Conservation (phyloP, 2,797 vertebrate species). For the Lemur catta region DNA sequence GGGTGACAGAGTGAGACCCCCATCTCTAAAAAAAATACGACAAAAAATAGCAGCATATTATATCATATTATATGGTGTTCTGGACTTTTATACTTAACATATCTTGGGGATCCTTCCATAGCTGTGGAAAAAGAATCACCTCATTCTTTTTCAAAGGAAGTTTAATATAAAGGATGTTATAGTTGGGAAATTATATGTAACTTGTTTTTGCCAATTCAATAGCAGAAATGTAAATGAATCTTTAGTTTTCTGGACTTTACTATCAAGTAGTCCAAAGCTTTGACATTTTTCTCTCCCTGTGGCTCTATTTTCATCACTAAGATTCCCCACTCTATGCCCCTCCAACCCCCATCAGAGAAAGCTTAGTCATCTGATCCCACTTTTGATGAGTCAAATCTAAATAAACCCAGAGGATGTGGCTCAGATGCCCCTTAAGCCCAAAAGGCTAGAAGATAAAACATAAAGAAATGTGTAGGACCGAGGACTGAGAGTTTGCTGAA, state of each 20-base stretch:
- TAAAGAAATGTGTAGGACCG: neutral
- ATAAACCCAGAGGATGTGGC: neutral
- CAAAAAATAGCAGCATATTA: neutral
- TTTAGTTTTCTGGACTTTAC: neutral
- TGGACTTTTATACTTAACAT: neutral
- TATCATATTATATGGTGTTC: neutral
- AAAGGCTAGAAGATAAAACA: neutral
- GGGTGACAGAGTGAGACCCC: neutral
- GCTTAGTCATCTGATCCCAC: neutral
- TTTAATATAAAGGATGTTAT: neutral
- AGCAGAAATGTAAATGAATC: neutral
- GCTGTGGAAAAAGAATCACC: neutral
- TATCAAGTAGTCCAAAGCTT: neutral
- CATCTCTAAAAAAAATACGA: neutral
- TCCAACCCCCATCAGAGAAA: neutral
- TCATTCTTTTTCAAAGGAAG: neutral
- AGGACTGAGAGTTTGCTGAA: neutral
- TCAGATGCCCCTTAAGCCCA: neutral
- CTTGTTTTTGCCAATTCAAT: neutral
- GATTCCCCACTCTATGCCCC: neutral
- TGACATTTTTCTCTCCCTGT: neutral
- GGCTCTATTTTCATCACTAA: neutral
- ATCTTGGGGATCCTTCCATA: neutral
- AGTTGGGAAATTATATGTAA: neutral
- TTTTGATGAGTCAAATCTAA: neutral